These are phyloP conservation scores for Eumerus sabulonum DNA, from an alignment of 2,888 invertebrate genomes.

Conservation along the genomic window DNA sequence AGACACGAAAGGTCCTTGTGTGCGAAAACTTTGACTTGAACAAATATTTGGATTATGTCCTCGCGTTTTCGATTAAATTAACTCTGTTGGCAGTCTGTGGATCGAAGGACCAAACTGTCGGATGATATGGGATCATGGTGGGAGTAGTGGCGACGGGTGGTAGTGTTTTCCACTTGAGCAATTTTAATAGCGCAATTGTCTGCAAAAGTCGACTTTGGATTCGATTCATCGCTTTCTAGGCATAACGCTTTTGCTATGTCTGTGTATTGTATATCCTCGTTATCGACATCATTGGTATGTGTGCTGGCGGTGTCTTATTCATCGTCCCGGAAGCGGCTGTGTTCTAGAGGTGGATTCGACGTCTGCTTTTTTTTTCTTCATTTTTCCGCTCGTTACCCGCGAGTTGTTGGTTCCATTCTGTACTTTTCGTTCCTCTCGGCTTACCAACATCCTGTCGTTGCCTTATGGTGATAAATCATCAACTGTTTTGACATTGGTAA, in stretches of 20 bases:
- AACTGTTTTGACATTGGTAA: constrained; percentile 66
- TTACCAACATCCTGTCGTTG: background rate
- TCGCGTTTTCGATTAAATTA: constrained; percentile 68
- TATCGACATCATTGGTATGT: constrained; percentile 35
- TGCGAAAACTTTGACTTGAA: constrained; percentile 62
- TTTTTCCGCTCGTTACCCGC: background rate
- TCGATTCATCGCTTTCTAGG: constrained; percentile 37
- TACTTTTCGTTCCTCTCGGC: constrained; percentile 3
- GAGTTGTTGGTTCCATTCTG: constrained; percentile 10
- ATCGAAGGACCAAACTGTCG: too few species aligned
- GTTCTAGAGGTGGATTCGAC: constrained; percentile 19
- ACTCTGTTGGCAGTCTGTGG: constrained; percentile 38
- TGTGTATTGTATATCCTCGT: constrained; percentile 29
- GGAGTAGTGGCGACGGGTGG: constrained; percentile 31
- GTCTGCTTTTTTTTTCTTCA: constrained; percentile 20
- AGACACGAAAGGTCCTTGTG: constrained; percentile 31
- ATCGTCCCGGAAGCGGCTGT: constrained; percentile 36
- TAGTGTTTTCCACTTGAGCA: constrained; percentile 65
- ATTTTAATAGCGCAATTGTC: constrained; percentile 67
- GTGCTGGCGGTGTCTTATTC: constrained; percentile 30
- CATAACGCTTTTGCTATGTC: constrained; percentile 15
- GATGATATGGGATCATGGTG: too few species aligned
- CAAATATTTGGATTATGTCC: constrained; percentile 68
- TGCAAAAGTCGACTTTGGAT: constrained; percentile 62
- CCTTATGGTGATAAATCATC: constrained; percentile 61